phyloP scores from a whole-genome alignment of 2,888 invertebrate genomes.

The Amblyteles armatorius region DNA sequence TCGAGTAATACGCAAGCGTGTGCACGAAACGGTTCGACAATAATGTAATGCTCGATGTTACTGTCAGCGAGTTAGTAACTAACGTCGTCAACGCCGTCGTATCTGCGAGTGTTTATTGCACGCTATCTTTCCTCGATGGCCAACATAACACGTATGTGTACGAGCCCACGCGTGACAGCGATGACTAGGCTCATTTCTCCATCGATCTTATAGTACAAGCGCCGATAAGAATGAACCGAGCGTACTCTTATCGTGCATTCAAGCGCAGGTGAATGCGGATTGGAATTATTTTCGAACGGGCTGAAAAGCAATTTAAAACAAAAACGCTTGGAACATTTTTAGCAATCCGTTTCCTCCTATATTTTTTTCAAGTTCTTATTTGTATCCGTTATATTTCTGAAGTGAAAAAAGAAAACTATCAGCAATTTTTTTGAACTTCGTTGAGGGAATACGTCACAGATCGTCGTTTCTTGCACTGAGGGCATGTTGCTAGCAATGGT shows the following conservation, averaged over 20 bases:
- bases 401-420: no score
- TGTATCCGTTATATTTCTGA: no score
- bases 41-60: slow-evolving; percentile 21
- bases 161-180: slow-evolving; percentile 17
- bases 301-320: background rate
- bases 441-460: no score
- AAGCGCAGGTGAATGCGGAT: slow-evolving; percentile 8
- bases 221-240: slow-evolving; percentile 12
- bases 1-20: slow-evolving; percentile 14
- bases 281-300: background rate
- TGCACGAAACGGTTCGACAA: slow-evolving; percentile 33
- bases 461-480: no score
- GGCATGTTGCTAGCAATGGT: no score
- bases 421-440: no score
- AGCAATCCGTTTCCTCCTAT: background rate
- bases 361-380: no score
- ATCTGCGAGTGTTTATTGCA: slow-evolving; percentile 31
- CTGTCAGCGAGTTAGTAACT: slow-evolving; percentile 23
- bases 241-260: slow-evolving; percentile 8
- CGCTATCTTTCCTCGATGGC: slow-evolving; percentile 19
- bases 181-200: slow-evolving; percentile 10
- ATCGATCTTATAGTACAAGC: slow-evolving; percentile 16
- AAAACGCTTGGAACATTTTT: background rate
- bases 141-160: slow-evolving; percentile 11
- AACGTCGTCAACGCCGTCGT: slow-evolving; percentile 41